These are phyloP conservation scores for Yoshiicerus persimilis DNA, from an alignment of 1,140 invertebrate species.

Conservation along the genomic window DNA sequence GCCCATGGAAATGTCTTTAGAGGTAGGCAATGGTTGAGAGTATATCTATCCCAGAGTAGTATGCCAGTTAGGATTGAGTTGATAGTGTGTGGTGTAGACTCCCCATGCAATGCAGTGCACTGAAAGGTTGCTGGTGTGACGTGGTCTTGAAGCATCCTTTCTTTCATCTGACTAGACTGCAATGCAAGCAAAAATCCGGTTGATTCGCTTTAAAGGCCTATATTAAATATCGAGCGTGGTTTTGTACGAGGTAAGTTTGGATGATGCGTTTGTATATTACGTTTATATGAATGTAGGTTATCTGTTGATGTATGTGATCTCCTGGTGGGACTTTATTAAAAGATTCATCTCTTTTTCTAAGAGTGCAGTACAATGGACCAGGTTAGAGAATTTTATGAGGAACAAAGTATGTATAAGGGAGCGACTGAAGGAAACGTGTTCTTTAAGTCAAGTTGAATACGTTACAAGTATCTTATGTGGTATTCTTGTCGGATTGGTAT, in stretches of 20 bases:
- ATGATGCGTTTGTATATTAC: neutral
- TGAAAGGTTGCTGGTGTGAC: neutral
- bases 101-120: neutral
- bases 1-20: neutral
- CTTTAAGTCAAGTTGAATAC: neutral
- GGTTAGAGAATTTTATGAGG: neutral
- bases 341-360: neutral
- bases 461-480: neutral
- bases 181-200: neutral
- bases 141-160: neutral
- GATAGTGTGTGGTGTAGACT: neutral
- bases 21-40: constrained; percentile 2
- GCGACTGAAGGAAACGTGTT: neutral
- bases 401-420: neutral
- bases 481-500: neutral
- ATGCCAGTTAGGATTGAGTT: neutral
- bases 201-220: neutral
- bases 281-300: neutral
- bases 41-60: neutral
- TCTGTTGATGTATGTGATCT: neutral
- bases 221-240: neutral
- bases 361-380: neutral
- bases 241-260: neutral
- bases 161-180: neutral
- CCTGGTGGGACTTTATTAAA: constrained; percentile 3